These are phyloP conservation scores for Uloborus diversus DNA, from an alignment of 1,140 invertebrate species.

Conservation along the genomic window DNA sequence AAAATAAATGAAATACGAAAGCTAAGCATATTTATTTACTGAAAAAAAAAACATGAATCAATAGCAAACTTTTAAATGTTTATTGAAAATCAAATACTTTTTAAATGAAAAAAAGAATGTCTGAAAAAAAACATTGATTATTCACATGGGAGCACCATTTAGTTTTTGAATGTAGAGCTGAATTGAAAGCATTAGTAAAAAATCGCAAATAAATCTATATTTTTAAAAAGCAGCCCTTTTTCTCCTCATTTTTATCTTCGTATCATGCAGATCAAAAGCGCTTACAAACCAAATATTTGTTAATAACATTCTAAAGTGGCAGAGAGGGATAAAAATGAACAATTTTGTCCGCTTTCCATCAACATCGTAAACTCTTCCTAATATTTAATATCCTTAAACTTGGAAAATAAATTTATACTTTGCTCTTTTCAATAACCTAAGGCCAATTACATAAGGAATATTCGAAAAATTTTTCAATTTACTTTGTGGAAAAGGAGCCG, in stretches of 20 bases:
- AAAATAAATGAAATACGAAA: no score
- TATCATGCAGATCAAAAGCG: background rate
- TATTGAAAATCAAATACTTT: no score
- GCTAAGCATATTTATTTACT: no score
- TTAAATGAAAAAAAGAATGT: no score
- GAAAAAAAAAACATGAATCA: no score
- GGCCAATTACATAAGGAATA: conserved; percentile 20
- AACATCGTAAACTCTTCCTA: background rate
- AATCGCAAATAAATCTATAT: background rate
- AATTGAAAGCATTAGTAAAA: no score
- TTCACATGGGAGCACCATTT: no score
- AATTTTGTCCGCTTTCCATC: background rate
- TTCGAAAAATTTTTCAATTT: conserved; percentile 37
- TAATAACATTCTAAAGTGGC: conserved; percentile 18
- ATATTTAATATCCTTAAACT: conserved; percentile 40
- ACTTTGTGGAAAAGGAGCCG: background rate
- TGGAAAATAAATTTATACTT: conserved; percentile 7
- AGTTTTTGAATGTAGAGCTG: no score
- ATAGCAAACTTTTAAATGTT: no score
- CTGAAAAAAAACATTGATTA: no score
- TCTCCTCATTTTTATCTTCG: background rate
- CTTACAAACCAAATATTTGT: conserved; percentile 17
- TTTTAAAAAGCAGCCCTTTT: background rate
- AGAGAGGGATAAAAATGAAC: background rate
- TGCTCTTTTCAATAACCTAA: conserved; percentile 35